Conservation (phyloP, 2,113 vertebrate genomes). For the Dascyllus trimaculatus region DNA sequence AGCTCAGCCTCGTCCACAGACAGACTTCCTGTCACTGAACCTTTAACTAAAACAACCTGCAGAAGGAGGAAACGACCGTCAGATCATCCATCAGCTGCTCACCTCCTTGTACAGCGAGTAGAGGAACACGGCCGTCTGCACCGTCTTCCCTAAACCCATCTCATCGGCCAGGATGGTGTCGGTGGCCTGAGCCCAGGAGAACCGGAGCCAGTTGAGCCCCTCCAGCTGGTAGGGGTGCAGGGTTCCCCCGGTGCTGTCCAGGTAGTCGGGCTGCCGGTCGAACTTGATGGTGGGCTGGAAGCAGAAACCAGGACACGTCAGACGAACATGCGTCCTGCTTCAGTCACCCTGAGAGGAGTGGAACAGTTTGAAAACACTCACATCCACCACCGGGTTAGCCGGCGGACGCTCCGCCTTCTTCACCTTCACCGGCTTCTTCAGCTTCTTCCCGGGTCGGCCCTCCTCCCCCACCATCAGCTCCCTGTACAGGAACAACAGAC, state of each 20-base stretch:
- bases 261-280: constrained; percentile 94
- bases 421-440: constrained; percentile 93
- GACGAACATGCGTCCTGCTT: not conserved
- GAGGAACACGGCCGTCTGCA: constrained; percentile 97
- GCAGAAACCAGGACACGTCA: constrained; percentile 33
- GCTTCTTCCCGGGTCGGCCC: constrained; percentile 92
- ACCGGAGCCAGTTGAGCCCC: constrained; percentile 97
- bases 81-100: not conserved
- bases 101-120: constrained; percentile 99
- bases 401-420: constrained; percentile 93
- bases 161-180: constrained; percentile 98
- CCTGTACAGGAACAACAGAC: constrained; percentile 72
- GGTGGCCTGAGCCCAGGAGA: constrained; percentile 98
- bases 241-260: constrained; percentile 93
- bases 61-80: not conserved
- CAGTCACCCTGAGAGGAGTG: not conserved
- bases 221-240: constrained; percentile 98
- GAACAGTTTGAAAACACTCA: constrained; percentile 76
- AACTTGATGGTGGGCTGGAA: constrained; percentile 96
- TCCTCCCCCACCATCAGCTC: constrained; percentile 98
- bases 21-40: too few species aligned
- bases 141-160: constrained; percentile 98
- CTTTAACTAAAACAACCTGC: too few species aligned
- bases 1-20: too few species aligned
- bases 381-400: constrained; percentile 95